Percentiles rank a stretch among this genome's conserved stretches.
These are phyloP conservation scores for Tiliqua scincoides DNA, from an alignment of 2,113 vertebrate genomes.

Conservation along the genomic window DNA sequence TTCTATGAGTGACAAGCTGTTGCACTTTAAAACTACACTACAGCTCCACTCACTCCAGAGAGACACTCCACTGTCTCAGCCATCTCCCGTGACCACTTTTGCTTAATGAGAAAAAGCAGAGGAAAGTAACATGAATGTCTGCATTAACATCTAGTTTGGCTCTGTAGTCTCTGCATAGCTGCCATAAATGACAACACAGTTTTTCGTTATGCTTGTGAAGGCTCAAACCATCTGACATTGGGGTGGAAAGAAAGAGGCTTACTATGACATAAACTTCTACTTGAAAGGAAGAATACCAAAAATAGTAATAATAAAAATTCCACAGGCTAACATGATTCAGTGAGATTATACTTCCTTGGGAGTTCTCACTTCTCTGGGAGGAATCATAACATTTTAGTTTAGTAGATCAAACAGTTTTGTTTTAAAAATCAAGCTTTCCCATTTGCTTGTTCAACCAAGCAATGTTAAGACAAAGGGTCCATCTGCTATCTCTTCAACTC, in stretches of 20 bases:
- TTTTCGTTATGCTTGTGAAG: not conserved
- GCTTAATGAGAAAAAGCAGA: not conserved
- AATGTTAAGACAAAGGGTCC: not conserved
- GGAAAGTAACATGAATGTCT: not conserved
- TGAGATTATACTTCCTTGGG: not conserved
- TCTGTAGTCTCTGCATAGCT: not conserved
- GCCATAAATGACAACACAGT: not conserved
- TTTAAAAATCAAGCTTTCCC: not conserved
- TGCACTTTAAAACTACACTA: too few species aligned
- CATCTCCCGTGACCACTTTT: not conserved
- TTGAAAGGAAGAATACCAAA: not conserved
- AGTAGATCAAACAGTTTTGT: not conserved
- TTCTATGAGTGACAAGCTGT: too few species aligned
- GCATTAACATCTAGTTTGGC: not conserved
- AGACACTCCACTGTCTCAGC: too few species aligned
- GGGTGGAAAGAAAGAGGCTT: not conserved
- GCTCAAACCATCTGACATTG: not conserved
- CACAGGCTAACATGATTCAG: not conserved
- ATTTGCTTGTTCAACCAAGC: slow-evolving; percentile 1
- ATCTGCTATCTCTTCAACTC: too few species aligned
- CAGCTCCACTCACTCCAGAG: not conserved
- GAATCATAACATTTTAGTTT: not conserved
- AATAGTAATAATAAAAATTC: not conserved
- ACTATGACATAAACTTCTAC: not conserved
- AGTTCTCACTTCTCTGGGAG: not conserved